Evolutionary conservation across 2,888 invertebrate genomes (phyloP).

Genomic region (Hydrotaea diabolus): DNA sequence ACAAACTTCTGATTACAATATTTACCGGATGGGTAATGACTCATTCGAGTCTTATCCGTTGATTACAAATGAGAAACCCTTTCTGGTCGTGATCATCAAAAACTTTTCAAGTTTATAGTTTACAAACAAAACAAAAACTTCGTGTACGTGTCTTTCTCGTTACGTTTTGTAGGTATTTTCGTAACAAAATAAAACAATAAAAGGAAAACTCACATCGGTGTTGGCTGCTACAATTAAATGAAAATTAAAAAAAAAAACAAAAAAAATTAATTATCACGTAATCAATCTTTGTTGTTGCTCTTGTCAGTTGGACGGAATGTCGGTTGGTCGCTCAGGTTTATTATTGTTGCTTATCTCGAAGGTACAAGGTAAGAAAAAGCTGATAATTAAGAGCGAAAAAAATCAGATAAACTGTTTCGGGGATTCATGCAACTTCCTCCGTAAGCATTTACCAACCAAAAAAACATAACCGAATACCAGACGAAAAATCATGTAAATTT

Average conservation of each 20-base stretch:
- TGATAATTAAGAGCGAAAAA: slow-evolving; percentile 3
- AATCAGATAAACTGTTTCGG: slow-evolving; percentile 35
- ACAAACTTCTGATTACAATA: too few species aligned
- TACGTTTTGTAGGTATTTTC: slow-evolving; percentile 20
- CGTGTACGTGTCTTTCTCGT: slow-evolving; percentile 53
- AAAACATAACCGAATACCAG: background rate
- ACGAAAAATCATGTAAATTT: slow-evolving; percentile 31
- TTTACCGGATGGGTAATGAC: background rate
- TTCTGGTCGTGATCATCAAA: slow-evolving; percentile 56
- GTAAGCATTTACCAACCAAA: background rate
- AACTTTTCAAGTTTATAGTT: slow-evolving; percentile 29
- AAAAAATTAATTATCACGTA: slow-evolving; percentile 64
- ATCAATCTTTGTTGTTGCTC: slow-evolving; percentile 50
- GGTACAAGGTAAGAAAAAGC: slow-evolving; percentile 35
- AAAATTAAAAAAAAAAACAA: slow-evolving; percentile 45
- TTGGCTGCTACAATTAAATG: slow-evolving; percentile 52
- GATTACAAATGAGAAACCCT: slow-evolving; percentile 29
- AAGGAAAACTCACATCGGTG: background rate
- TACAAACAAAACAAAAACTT: slow-evolving; percentile 53
- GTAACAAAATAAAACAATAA: slow-evolving; percentile 41
- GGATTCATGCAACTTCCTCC: background rate
- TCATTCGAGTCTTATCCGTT: background rate
- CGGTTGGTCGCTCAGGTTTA: too few species aligned
- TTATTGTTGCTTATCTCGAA: too few species aligned
- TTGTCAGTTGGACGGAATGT: too few species aligned